A percentile compares a stretch with the other conserved stretches of the same genome.
Evolutionary conservation across 2,113 vertebrate genomes (phyloP).

Genomic region (Dicrurus megarhynchus): DNA sequence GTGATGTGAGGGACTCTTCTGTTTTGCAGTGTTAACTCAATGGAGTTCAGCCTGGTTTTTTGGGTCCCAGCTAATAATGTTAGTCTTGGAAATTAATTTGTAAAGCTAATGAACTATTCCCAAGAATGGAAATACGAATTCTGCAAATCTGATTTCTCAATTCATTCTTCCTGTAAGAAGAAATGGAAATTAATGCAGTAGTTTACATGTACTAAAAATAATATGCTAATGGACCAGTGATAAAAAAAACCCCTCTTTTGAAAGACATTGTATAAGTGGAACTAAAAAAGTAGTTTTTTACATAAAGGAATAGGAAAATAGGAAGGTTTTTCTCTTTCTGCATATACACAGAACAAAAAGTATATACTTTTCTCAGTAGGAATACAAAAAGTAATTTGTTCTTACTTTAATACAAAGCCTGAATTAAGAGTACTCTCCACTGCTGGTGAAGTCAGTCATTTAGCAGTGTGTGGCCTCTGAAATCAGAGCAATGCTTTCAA

Average conservation of each 20-base stretch:
- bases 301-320: not conserved
- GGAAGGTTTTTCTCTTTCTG: not conserved
- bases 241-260: not conserved
- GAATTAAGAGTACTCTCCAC: not conserved
- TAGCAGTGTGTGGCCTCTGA: not conserved
- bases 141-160: not conserved
- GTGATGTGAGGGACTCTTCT: not conserved
- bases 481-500: not conserved
- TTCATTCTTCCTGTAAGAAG: not conserved
- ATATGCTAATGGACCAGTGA: not conserved
- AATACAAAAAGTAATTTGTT: not conserved
- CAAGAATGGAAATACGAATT: not conserved
- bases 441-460: not conserved
- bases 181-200: not conserved
- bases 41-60: not conserved
- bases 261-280: not conserved
- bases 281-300: not conserved
- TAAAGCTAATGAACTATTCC: not conserved
- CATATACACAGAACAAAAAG: not conserved
- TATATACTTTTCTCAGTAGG: not conserved
- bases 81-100: not conserved
- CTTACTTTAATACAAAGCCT: not conserved
- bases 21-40: not conserved
- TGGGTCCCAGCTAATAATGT: not conserved
- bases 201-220: not conserved